These are phyloP conservation scores for Hycleus cichorii DNA, from an alignment of 1,140 invertebrate genomes.

Conservation along the genomic window DNA sequence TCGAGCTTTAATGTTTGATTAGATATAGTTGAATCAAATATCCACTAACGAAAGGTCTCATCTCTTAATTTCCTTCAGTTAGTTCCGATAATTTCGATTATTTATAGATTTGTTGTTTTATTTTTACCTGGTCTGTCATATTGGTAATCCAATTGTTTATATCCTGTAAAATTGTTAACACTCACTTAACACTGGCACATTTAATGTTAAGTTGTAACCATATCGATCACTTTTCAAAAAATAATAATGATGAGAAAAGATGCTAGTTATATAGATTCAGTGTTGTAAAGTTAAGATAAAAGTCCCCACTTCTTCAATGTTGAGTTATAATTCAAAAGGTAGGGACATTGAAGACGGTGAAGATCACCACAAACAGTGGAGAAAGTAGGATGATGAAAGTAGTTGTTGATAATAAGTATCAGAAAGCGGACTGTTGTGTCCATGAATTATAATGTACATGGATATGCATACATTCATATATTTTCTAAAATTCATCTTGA, in stretches of 20 bases:
- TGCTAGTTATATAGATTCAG: slow-evolving; percentile 34
- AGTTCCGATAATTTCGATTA: background rate
- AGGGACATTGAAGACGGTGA: slow-evolving; percentile 26
- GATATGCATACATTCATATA: slow-evolving; percentile 8
- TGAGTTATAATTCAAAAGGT: slow-evolving; percentile 16
- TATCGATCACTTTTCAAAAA: slow-evolving; percentile 26
- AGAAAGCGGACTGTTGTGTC: slow-evolving; percentile 27
- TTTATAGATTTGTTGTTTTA: background rate
- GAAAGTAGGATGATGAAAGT: slow-evolving; percentile 39
- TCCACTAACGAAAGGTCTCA: slow-evolving; percentile 19
- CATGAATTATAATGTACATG: slow-evolving; percentile 25
- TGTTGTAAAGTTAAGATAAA: slow-evolving; percentile 27
- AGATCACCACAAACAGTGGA: slow-evolving; percentile 29
- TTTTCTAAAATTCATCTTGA: slow-evolving; percentile 1
- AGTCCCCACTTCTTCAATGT: slow-evolving; percentile 17
- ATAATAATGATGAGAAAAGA: slow-evolving; percentile 20
- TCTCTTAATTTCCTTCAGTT: slow-evolving; percentile 9
- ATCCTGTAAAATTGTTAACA: slow-evolving; percentile 25
- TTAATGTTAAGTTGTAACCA: slow-evolving; percentile 17
- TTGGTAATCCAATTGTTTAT: slow-evolving; percentile 19
- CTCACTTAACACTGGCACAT: slow-evolving; percentile 20
- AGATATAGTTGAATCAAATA: background rate
- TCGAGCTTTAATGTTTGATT: background rate
- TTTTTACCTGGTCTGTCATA: slow-evolving; percentile 29
- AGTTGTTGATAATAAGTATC: slow-evolving; percentile 35